Conservation (phyloP, 2,888 invertebrate species). For the Alcis repandata region DNA sequence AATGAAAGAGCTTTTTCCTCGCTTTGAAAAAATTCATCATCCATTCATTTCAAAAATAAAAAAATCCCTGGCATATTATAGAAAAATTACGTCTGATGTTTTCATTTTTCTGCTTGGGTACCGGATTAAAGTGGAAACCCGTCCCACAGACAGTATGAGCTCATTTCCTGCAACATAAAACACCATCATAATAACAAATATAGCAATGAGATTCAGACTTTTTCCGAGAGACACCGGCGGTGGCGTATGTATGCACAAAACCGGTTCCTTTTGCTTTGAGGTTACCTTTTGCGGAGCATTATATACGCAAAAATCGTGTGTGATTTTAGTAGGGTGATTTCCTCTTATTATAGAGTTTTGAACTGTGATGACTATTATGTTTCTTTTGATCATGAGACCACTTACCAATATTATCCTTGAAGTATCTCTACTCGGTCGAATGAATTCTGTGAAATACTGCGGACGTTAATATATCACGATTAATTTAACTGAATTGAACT, state of each 20-base stretch:
- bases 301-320: too few relatives aligned
- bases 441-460: too few relatives aligned
- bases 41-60: slow-evolving; percentile 44
- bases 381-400: too few relatives aligned
- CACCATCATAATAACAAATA: slow-evolving; percentile 71
- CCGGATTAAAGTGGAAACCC: slow-evolving; percentile 63
- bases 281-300: slow-evolving; percentile 40
- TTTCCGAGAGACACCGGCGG: slow-evolving; percentile 59
- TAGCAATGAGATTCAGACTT: slow-evolving; percentile 63
- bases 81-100: slow-evolving; percentile 48
- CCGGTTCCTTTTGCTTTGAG: slow-evolving; percentile 66
- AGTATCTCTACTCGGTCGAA: too few relatives aligned
- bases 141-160: slow-evolving; percentile 63
- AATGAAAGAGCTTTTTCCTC: slow-evolving; percentile 39
- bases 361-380: neutral
- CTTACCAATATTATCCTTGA: too few relatives aligned
- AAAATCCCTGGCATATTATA: slow-evolving; percentile 44
- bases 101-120: slow-evolving; percentile 58
- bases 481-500: too few relatives aligned
- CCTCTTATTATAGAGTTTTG: too few relatives aligned
- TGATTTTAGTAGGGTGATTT: too few relatives aligned
- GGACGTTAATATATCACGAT: too few relatives aligned
- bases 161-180: slow-evolving; percentile 73
- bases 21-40: slow-evolving; percentile 42
- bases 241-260: slow-evolving; percentile 65